phyloP scores from a whole-genome alignment of 2,797 vertebrate species.

The Rousettus madagascariensis region DNA sequence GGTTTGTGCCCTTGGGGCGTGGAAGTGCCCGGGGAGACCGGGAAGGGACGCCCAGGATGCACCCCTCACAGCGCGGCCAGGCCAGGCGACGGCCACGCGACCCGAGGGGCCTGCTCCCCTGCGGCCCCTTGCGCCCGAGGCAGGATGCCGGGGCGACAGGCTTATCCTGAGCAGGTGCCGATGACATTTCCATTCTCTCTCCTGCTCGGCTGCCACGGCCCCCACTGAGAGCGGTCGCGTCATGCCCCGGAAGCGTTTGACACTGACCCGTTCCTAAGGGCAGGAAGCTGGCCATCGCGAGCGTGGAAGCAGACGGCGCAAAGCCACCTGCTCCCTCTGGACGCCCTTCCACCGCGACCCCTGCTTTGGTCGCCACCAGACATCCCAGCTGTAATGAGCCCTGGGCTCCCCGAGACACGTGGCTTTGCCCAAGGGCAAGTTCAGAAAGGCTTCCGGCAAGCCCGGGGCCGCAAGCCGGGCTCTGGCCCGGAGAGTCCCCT shows the following conservation, averaged over 20 bases:
- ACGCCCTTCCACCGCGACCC: no score
- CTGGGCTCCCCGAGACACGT: rapidly evolving
- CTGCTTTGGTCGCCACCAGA: rapidly evolving
- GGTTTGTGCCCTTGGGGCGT: neutral
- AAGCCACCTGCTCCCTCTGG: rapidly evolving
- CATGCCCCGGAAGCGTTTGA: neutral
- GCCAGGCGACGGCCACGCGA: neutral
- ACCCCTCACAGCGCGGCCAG: neutral
- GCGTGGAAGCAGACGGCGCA: rapidly evolving
- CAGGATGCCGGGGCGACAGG: neutral
- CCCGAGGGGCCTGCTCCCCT: rapidly evolving
- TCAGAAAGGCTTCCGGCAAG: neutral
- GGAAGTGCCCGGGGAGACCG: neutral
- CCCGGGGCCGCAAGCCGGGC: neutral
- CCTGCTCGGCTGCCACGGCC: no score
- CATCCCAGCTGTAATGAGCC: rapidly evolving
- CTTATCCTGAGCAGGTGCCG: neutral
- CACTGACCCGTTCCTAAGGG: rapidly evolving
- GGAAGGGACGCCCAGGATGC: neutral
- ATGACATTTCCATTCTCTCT: rapidly evolving
- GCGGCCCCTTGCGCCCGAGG: neutral
- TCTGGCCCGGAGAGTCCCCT: neutral
- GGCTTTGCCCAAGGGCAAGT: neutral
- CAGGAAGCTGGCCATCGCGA: neutral
- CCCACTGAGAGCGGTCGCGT: rapidly evolving